phyloP scores from a whole-genome alignment of 2,797 vertebrate genomes.

The Crax fasciolata region DNA sequence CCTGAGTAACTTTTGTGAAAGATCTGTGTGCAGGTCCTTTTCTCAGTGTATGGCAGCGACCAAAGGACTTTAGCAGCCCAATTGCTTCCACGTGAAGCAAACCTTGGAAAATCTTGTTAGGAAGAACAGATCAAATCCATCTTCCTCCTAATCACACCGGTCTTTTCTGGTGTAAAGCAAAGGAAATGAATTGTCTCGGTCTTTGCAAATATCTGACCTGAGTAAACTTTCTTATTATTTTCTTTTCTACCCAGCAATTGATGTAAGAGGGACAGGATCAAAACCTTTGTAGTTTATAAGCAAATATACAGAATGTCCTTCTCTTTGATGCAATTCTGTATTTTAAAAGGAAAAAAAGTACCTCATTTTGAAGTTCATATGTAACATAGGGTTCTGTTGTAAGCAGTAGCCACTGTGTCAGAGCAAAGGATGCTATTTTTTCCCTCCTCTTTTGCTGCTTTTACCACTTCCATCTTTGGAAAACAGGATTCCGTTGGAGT shows the following conservation, averaged over 20 bases:
- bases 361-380: background rate
- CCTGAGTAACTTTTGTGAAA: background rate
- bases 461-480: background rate
- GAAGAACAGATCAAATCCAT: background rate
- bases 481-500: background rate
- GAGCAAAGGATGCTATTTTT: background rate
- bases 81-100: background rate
- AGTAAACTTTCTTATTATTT: background rate
- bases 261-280: background rate
- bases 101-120: background rate
- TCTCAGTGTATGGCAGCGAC: accelerated
- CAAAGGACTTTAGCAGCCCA: accelerated
- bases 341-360: background rate
- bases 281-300: background rate
- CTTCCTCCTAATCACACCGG: background rate
- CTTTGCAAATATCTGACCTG: background rate
- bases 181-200: background rate
- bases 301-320: background rate
- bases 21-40: background rate
- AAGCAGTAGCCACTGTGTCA: background rate
- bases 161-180: background rate
- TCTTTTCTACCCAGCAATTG: background rate
- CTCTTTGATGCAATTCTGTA: background rate
- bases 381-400: background rate
- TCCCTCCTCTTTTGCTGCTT: background rate